phyloP scores from a whole-genome alignment of 2,888 invertebrate species.

The Philopedon plagiatum region DNA sequence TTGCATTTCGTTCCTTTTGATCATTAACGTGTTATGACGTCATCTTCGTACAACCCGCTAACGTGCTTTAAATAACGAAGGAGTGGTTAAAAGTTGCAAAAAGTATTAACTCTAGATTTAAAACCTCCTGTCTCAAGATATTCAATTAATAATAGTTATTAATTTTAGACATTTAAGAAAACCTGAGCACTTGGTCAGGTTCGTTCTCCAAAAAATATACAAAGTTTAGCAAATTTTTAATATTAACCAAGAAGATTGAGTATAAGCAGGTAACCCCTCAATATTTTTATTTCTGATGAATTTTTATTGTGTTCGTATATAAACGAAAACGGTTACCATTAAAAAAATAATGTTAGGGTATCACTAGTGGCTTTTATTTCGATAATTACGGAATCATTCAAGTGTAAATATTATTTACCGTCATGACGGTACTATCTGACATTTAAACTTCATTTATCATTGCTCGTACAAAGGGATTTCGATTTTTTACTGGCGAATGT shows the following conservation, averaged over 20 bases:
- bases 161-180: no score
- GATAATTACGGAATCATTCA: slow-evolving; percentile 26
- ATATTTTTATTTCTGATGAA: background rate
- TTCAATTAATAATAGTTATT: no score
- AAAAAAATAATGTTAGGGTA: background rate
- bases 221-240: no score
- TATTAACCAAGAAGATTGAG: no score
- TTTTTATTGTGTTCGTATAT: background rate
- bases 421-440: slow-evolving; percentile 38
- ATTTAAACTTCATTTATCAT: slow-evolving; percentile 43
- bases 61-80: background rate
- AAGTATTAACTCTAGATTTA: no score
- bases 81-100: no score
- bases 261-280: no score
- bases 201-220: no score
- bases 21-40: slow-evolving; percentile 34
- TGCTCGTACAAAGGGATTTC: slow-evolving; percentile 27
- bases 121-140: no score
- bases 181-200: no score
- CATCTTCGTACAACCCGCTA: background rate
- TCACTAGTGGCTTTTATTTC: slow-evolving; percentile 14
- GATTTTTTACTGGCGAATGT: slow-evolving; percentile 34
- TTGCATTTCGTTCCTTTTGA: slow-evolving; percentile 42
- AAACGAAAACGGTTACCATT: background rate
- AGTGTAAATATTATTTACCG: slow-evolving; percentile 36